Conservation (phyloP, 2,113 vertebrate genomes). For the Takifugu bimaculatus region DNA sequence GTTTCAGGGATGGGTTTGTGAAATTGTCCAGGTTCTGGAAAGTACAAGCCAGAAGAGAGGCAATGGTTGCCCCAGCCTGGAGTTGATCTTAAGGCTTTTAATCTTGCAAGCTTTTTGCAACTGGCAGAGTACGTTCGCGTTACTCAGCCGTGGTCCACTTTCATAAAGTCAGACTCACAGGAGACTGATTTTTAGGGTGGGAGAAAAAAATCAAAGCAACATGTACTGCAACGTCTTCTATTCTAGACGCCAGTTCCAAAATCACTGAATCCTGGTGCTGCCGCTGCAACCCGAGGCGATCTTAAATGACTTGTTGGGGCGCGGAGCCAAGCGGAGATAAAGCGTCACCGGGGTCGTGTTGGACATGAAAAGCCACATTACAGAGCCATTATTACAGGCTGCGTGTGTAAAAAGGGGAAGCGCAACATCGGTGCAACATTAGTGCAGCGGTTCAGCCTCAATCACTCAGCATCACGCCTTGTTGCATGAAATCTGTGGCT, state of each 20-base stretch:
- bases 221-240: not conserved
- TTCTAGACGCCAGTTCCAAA: not conserved
- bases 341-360: not conserved
- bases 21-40: not conserved
- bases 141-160: not conserved
- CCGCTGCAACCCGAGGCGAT: not conserved
- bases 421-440: not conserved
- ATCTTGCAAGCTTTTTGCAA: not conserved
- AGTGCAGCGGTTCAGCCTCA: not conserved
- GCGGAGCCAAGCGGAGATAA: not conserved
- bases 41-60: not conserved
- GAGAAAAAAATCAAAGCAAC: conserved; percentile 1
- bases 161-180: conserved; percentile 9
- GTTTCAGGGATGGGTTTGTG: not conserved
- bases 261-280: not conserved
- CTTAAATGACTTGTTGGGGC: not conserved
- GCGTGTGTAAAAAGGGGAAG: not conserved
- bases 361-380: not conserved
- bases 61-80: conserved; percentile 4
- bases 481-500: not conserved
- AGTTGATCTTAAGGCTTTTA: conserved; percentile 6
- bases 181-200: conserved; percentile 1
- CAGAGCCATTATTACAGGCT: not conserved
- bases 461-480: not conserved
- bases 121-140: conserved; percentile 1